These are phyloP conservation scores for Ophion ellenae DNA, from an alignment of 2,888 invertebrate species.

Conservation along the genomic window DNA sequence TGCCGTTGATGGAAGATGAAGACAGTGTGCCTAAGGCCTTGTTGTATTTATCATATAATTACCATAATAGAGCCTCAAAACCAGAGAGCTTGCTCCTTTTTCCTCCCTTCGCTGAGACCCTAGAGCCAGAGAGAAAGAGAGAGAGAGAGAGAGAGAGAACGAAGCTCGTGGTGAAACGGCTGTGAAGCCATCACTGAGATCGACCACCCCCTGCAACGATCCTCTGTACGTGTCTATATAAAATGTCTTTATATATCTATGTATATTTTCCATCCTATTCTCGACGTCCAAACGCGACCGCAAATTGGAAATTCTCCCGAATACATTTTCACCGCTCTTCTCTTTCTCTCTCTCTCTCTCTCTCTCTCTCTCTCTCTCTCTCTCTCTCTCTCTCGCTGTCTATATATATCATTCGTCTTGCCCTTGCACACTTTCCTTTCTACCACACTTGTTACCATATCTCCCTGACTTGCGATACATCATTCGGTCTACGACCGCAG, in stretches of 20 bases:
- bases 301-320: constrained; percentile 82
- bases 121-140: not conserved
- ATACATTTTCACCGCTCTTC: constrained; percentile 77
- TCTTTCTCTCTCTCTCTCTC: not conserved
- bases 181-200: constrained; percentile 47
- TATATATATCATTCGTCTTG: not conserved
- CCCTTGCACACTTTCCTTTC: constrained; percentile 2
- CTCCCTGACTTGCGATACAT: constrained; percentile 4
- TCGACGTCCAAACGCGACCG: constrained; percentile 75
- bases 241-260: not conserved
- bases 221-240: constrained; percentile 13
- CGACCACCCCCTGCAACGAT: constrained; percentile 60
- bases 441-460: not conserved
- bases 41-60: constrained; percentile 84
- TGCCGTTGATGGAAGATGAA: constrained; percentile 72
- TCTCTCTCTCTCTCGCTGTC: not conserved
- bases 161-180: constrained; percentile 31
- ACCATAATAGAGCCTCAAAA: constrained; percentile 82
- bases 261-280: constrained; percentile 53
- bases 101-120: constrained; percentile 18
- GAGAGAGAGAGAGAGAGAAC: constrained; percentile 1
- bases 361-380: not conserved
- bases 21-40: constrained; percentile 80
- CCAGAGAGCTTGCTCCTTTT: constrained; percentile 53
- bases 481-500: not conserved